A percentile compares a stretch with the other conserved stretches of the same genome.
Conservation (phyloP, 1,140 invertebrate species). For the Nebria ingens region DNA sequence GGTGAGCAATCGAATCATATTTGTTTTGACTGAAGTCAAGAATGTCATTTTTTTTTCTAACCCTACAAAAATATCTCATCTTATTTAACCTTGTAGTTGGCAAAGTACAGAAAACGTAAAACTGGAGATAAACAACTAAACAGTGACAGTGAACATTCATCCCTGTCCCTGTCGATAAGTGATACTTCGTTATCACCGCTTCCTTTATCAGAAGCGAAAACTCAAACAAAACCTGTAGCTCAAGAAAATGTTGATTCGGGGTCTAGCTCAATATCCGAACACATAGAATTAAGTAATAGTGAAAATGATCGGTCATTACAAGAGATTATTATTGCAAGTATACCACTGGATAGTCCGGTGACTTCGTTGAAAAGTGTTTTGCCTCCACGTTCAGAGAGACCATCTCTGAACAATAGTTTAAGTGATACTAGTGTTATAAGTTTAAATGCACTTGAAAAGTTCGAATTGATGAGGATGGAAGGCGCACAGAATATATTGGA, state of each 20-base stretch:
- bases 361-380: constrained; percentile 12
- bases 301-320: constrained; percentile 32
- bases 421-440: constrained; percentile 19
- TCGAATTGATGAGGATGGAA: constrained; percentile 1
- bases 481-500: constrained; percentile 25
- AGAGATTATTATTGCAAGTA: constrained; percentile 29
- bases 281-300: constrained; percentile 18
- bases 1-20: constrained; percentile 13
- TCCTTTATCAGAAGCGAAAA: constrained; percentile 10
- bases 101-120: constrained; percentile 16
- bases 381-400: constrained; percentile 12
- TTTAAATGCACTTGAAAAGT: constrained; percentile 14
- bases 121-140: constrained; percentile 12
- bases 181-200: constrained; percentile 13
- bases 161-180: constrained; percentile 1
- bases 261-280: constrained; percentile 12
- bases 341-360: constrained; percentile 15
- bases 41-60: constrained; percentile 8
- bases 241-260: not conserved
- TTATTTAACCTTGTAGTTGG: constrained; percentile 12
- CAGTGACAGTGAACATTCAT: constrained; percentile 9
- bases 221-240: constrained; percentile 3
- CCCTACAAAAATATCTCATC: constrained; percentile 10
- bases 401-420: constrained; percentile 21
- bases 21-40: not conserved